Evolutionary conservation across 1,140 invertebrate species (phyloP).

Genomic region (Drosophila parabipectinata): DNA sequence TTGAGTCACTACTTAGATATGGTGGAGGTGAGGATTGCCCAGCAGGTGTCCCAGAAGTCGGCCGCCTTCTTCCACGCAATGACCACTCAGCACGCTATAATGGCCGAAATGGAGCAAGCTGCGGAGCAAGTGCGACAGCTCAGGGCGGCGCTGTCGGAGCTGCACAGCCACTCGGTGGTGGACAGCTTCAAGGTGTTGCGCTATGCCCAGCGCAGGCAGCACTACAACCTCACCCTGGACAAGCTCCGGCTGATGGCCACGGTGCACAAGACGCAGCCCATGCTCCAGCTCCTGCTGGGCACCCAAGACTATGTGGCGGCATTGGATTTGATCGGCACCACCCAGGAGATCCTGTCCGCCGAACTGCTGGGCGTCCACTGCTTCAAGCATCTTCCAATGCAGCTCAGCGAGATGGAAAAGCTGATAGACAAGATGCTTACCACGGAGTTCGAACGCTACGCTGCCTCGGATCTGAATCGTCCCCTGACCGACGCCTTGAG

Average conservation of each 20-base stretch:
- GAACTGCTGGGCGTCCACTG: constrained; percentile 96
- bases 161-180: constrained; percentile 92
- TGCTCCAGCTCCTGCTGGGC: constrained; percentile 96
- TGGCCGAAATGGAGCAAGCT: constrained; percentile 94
- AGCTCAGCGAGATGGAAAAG: constrained; percentile 98
- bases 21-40: constrained; percentile 97
- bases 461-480: constrained; percentile 95
- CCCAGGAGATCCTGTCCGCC: constrained; percentile 96
- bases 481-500: constrained; percentile 87
- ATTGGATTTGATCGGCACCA: constrained; percentile 96
- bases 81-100: constrained; percentile 96
- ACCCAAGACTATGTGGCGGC: constrained; percentile 99
- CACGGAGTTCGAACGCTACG: constrained; percentile 96
- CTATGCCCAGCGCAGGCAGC: constrained; percentile 87
- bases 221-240: constrained; percentile 87
- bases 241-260: constrained; percentile 96
- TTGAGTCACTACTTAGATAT: constrained; percentile 98
- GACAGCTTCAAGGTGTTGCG: constrained; percentile 92
- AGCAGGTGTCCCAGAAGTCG: constrained; percentile 97
- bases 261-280: constrained; percentile 98
- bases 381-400: constrained; percentile 97
- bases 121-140: constrained; percentile 91
- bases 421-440: constrained; percentile 98
- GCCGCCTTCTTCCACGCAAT: constrained; percentile 98
- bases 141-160: constrained; percentile 88